Base-by-base conservation (phyloP, 2,888 invertebrate genomes). In the Argyresthia goedartella region DNA sequence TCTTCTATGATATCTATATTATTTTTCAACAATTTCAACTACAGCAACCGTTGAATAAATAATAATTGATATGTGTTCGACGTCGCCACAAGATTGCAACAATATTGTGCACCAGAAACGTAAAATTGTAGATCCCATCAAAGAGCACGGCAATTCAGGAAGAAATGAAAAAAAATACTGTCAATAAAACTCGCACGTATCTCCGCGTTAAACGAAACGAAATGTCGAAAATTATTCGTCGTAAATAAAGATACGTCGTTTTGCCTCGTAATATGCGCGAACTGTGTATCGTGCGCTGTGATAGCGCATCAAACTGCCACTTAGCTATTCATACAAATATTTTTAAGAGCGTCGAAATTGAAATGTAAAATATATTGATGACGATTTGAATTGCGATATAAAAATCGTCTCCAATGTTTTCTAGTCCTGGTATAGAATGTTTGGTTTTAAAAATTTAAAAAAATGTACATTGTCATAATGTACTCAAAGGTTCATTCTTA, bases 161-260 rank as follows among this genome's bases (percentile, higher is more conserved):
- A 77, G 77, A 72, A 66, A 76, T 70, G 73, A 67, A 64, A 71
- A 64, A 71, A 71, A 66, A 69, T 74, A 76, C 69, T 71, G 73
- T 71, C 76, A 69, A 76, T 74, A 74, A 78, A 76, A 67, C 60
- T 57, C 57, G 57, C 59, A 60, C 56, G 60, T 59, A 53, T 53
- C 53, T 25, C n/a, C 25, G 51, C 35, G 42, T 25, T 25, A 25
- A 25, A 25, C 25, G 25, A 25, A 25, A 25, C 25, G 41, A 50
- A 50, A 41, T 43, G 43, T 43, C 44, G 14, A 8, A 33, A 35
- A 44, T 50, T 44, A 50, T 50, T 43, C 43, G 34, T 44, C 50
- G 44, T 50, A 50, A 44, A 50, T 44, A 50, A 16, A 25, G 25
- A 25, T 25, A 25, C 25, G 25, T 25, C 25, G 25, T 25, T 13